Evolutionary conservation across 2,888 invertebrate species (phyloP), one percentile per base, ranked within the genome.

Genomic region (Myopa tessellatipennis): DNA sequence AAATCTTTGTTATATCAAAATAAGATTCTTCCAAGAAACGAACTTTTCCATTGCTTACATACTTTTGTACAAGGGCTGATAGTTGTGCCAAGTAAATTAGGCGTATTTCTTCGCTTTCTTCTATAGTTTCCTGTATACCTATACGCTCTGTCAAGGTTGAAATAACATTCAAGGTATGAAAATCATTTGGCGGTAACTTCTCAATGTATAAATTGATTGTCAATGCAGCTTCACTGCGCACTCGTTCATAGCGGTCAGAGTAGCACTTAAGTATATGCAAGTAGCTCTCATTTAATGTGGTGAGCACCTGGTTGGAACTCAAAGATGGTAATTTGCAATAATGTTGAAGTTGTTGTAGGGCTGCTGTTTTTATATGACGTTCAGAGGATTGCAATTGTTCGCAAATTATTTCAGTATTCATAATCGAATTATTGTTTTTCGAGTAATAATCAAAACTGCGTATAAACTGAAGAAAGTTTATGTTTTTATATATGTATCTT

Each of bases 101-200:
- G 40, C 97, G 92, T 65, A 97, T 91, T 91, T 98, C 98, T 90
- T 98, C 98, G 3, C 93, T 89, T 81, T 91, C 90, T 82, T 92
- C 92, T 3, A 92, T 86, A 0, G 94, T 91, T 87, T 96, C 96
- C 60, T 93, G 92, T 76, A 93, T 92, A 0, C 95, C 96, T 81
- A 98, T 91, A 79, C 96, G 92, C 82, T 94, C 93, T 0, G 93
- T 92, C 79, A 97, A 86, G 1, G 94, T 92, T 1, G 96, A 95
- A 55, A 97, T 90, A 18, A 96, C 90, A 81, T 94, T 94, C 0
- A 94, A 92, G 73, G 96, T 90, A 86, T 94, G 94, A 80, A 93
- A 94, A 82, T 95, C 94, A 81, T 93, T 92, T 0, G 92, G 87
- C 0, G 93, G 93, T 40, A 95, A 85, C 50, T 89, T 89, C 0